A percentile compares a stretch with the other conserved stretches of the same genome.
Evolutionary conservation across 2,888 invertebrate species (phyloP).

Genomic region (Caenorhabditis sinica): DNA sequence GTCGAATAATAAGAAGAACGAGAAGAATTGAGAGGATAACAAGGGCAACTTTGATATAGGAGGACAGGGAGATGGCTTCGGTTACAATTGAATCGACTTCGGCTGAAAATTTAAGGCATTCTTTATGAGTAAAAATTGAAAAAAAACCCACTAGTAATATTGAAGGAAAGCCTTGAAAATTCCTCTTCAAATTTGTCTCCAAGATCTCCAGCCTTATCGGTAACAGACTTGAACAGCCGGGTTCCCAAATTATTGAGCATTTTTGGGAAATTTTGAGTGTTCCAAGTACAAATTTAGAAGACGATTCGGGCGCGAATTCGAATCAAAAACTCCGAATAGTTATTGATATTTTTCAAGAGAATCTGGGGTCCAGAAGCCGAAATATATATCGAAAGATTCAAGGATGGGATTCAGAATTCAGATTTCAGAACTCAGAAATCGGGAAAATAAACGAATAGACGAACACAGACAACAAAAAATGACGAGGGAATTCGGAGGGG

Average conservation of each 20-base stretch:
- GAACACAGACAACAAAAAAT: background rate
- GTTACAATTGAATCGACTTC: conserved; percentile 74
- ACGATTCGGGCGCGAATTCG: too few relatives aligned
- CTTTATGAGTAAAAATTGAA: background rate
- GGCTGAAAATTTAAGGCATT: conserved; percentile 60
- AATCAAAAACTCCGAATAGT: too few relatives aligned
- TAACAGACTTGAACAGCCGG: conserved; percentile 74
- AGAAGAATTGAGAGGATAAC: conserved; percentile 69
- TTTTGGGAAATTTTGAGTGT: background rate
- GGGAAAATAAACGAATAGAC: background rate
- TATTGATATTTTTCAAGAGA: too few relatives aligned
- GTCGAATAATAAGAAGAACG: conserved; percentile 68
- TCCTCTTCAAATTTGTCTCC: conserved; percentile 77
- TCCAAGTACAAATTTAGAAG: too few relatives aligned
- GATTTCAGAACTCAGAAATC: background rate
- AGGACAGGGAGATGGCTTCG: conserved; percentile 73
- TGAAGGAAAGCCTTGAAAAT: conserved; percentile 70
- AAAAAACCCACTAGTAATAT: conserved; percentile 71
- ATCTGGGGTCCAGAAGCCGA: too few relatives aligned
- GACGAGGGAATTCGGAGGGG: background rate
- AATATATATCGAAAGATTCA: too few relatives aligned
- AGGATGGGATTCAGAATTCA: too few relatives aligned
- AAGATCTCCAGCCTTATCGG: conserved; percentile 76
- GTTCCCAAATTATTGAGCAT: conserved; percentile 76
- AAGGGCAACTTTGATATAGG: conserved; percentile 74